Conservation (phyloP, 2,797 vertebrate genomes). For the Delichon dasypus region DNA sequence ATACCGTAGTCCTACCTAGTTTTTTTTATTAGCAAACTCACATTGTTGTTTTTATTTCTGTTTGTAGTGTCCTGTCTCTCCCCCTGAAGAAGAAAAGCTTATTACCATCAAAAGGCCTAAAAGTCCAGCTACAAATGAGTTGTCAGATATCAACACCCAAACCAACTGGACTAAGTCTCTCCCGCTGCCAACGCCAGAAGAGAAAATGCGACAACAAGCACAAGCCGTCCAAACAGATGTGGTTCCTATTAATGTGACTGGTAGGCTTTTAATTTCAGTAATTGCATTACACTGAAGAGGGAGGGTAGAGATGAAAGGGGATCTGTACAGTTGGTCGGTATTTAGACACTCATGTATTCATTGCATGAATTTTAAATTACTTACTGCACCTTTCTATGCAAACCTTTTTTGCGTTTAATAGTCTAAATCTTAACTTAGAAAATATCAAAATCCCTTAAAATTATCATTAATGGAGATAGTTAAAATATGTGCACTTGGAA, state of each 20-base stretch:
- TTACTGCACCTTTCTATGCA: background rate
- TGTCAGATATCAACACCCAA: slow-evolving; percentile 80
- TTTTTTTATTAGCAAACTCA: background rate
- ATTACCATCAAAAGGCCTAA: slow-evolving; percentile 83
- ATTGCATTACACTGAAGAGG: background rate
- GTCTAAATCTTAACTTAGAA: background rate
- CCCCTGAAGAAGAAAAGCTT: slow-evolving; percentile 78
- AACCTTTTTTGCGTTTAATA: background rate
- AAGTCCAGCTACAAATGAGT: slow-evolving; percentile 77
- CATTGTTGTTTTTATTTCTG: background rate
- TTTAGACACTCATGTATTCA: background rate
- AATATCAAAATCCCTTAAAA: background rate
- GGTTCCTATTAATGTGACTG: slow-evolving; percentile 94
- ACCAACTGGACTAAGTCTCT: slow-evolving; percentile 83
- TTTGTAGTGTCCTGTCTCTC: slow-evolving; percentile 71
- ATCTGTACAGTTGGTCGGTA: background rate
- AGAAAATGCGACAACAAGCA: slow-evolving; percentile 93
- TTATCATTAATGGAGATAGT: background rate
- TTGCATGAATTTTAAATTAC: background rate
- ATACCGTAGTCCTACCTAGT: background rate
- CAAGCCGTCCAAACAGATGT: slow-evolving; percentile 90
- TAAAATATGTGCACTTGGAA: background rate
- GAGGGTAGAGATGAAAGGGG: background rate
- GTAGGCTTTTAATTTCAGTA: slow-evolving; percentile 74
- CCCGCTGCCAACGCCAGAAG: slow-evolving; percentile 92